Percentiles rank a stretch among this genome's conserved stretches.
These are phyloP conservation scores for Rhinogobio ventralis DNA, from an alignment of 2,797 vertebrate species.

Conservation along the genomic window DNA sequence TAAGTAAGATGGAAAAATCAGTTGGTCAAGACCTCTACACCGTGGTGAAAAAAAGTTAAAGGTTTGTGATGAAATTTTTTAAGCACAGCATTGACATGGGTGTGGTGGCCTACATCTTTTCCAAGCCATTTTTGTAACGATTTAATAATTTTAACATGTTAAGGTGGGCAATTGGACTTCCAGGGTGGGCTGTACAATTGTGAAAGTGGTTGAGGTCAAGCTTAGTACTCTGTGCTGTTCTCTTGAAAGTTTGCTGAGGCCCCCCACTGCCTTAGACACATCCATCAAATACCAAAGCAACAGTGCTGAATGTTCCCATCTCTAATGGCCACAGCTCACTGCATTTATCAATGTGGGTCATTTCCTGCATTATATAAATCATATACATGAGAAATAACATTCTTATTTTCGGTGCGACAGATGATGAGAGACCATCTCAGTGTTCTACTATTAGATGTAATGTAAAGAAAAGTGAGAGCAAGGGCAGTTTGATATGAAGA, in stretches of 20 bases:
- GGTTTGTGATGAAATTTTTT: background rate
- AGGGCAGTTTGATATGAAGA: slow-evolving; percentile 6
- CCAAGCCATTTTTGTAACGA: background rate
- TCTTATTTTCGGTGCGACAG: background rate
- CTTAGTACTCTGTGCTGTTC: background rate
- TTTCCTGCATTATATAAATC: slow-evolving; percentile 14
- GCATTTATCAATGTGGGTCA: background rate
- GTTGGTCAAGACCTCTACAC: background rate
- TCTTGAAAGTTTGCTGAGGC: background rate
- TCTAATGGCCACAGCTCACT: slow-evolving; percentile 2
- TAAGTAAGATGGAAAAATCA: too few species aligned
- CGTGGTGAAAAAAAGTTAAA: background rate
- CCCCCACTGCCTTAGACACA: background rate
- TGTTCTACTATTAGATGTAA: background rate
- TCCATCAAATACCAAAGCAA: slow-evolving; percentile 8
- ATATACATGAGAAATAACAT: background rate
- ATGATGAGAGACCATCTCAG: background rate
- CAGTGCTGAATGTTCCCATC: background rate
- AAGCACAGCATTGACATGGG: background rate
- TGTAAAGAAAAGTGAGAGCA: background rate
- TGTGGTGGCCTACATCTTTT: background rate
- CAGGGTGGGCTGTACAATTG: background rate
- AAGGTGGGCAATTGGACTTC: background rate
- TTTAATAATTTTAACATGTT: background rate
- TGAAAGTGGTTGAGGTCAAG: background rate